Conservation (phyloP, 2,113 vertebrate genomes). For the Cynocephalus volans region DNA sequence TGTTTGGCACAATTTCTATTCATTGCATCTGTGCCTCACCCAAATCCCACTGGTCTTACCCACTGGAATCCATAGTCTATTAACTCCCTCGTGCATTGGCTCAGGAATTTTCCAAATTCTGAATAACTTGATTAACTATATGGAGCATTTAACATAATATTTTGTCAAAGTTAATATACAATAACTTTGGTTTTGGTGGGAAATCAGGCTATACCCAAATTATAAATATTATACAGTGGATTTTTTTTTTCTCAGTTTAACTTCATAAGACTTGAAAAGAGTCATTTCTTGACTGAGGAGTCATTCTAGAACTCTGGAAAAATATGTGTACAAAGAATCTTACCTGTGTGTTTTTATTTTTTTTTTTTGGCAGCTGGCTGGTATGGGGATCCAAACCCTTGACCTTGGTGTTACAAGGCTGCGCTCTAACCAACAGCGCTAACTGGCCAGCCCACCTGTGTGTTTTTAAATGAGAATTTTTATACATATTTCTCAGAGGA, state of each 20-base stretch:
- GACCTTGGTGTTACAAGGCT: no score
- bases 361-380: no score
- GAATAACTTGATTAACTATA: neutral
- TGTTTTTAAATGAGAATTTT: neutral
- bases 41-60: neutral
- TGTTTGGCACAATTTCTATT: slow-evolving; percentile 14
- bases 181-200: neutral
- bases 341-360: no score
- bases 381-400: no score
- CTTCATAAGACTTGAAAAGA: neutral
- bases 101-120: neutral
- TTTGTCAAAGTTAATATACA: neutral
- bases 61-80: neutral
- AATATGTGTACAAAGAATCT: neutral
- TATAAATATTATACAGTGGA: neutral
- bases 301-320: neutral
- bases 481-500: neutral
- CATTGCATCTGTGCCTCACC: neutral
- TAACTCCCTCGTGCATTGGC: neutral
- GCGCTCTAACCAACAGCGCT: no score
- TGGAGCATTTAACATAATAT: neutral
- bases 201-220: neutral
- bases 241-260: neutral
- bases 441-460: neutral
- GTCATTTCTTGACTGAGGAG: neutral